Conservation (phyloP, 2,888 invertebrate genomes). For the Lasioglossum morio region DNA sequence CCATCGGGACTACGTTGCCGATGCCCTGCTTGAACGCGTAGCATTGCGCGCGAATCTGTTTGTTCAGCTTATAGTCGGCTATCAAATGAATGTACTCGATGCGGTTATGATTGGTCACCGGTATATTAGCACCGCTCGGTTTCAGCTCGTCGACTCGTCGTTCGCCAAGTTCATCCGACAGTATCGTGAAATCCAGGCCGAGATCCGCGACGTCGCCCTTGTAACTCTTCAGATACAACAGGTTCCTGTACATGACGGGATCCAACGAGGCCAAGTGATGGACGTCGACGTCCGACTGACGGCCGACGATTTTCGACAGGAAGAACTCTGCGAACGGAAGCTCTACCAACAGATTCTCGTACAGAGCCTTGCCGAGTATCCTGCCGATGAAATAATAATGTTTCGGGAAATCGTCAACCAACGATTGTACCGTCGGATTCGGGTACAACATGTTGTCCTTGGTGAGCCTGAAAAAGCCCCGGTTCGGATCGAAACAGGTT, state of each 20-base stretch:
- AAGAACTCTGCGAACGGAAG: slow-evolving; percentile 98
- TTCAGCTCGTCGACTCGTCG: slow-evolving; percentile 96
- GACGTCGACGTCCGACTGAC: slow-evolving; percentile 92
- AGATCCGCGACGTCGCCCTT: slow-evolving; percentile 94
- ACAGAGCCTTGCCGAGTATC: slow-evolving; percentile 97
- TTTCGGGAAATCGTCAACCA: slow-evolving; percentile 93
- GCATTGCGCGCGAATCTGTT: slow-evolving; percentile 94
- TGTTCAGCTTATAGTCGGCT: slow-evolving; percentile 98
- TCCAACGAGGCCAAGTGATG: slow-evolving; percentile 97
- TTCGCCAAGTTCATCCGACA: slow-evolving; percentile 95
- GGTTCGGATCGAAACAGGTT: slow-evolving; percentile 98
- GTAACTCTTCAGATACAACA: slow-evolving; percentile 94
- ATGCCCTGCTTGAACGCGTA: slow-evolving; percentile 95
- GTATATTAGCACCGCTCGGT: slow-evolving; percentile 94
- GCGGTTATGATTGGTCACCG: slow-evolving; percentile 96
- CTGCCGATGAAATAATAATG: slow-evolving; percentile 97
- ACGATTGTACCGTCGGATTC: slow-evolving; percentile 95
- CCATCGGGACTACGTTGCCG: slow-evolving; percentile 94
- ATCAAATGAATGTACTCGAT: slow-evolving; percentile 98
- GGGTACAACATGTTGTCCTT: slow-evolving; percentile 97
- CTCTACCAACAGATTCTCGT: slow-evolving; percentile 97
- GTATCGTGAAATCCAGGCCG: slow-evolving; percentile 96
- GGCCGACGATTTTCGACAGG: slow-evolving; percentile 93
- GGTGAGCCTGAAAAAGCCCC: slow-evolving; percentile 96
- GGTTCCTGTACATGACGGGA: slow-evolving; percentile 95